Evolutionary conservation across 2,888 invertebrate genomes (phyloP), one percentile per base, ranked within the genome.

Genomic region (Drosophila crucigera): DNA sequence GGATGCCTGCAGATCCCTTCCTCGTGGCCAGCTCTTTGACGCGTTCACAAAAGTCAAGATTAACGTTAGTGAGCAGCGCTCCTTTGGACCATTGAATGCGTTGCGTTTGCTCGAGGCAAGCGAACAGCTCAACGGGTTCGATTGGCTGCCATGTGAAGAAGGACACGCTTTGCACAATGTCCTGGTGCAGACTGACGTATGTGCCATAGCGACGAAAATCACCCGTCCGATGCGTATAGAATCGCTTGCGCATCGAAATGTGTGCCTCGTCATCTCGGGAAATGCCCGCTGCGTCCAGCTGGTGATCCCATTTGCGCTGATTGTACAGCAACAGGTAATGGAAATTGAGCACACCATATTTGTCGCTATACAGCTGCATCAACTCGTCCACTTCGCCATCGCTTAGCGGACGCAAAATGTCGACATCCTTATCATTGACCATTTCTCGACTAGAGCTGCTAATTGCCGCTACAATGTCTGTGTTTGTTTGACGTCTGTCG

Each of bases 321-420:
- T 91, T 93, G 66, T 91, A 91, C 14, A 93, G 73, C 5, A 91
- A 64, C 22, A 92, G 71, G 61, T 91, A 93, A 55, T 92, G 92
- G 49, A 92, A 91, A 43, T 84, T 89, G 5, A 69, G 68, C 6
- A 60, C 55, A 3, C 90, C 84, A 25, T 81, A 91, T 64, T 88
- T 91, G 1, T 62, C 37, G 35, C 39, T 62, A 60, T 93, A 92
- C 16, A 92, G 58, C 28, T 80, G 52, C 61, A 91, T 73, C 68
- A 92, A 66, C 60, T 91, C 86, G 9, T 87, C 68, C 50, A 92
- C 78, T 66, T 92, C 92, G 25, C 41, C 55, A 33, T 86, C 83
- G 43, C 60, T 81, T 2, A 93, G 76, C 19, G 76, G 80, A n/a
- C 92, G 79, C 65, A 92, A 64, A 47, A 92, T 89, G 69, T 92